These are phyloP conservation scores for Ennomos quercinarius DNA, from an alignment of 2,888 invertebrate genomes.

Conservation along the genomic window DNA sequence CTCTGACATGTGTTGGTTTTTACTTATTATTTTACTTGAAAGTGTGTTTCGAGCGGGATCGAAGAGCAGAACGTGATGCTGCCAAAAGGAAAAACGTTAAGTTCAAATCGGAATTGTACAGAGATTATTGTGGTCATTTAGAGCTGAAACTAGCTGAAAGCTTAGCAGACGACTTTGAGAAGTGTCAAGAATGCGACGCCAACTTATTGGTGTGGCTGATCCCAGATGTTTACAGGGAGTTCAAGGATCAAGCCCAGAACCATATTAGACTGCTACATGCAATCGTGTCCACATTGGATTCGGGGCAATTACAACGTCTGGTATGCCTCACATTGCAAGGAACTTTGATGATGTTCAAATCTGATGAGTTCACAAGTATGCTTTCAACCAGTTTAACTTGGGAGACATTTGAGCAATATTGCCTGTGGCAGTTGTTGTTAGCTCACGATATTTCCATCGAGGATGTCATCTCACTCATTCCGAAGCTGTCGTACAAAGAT, in stretches of 20 bases:
- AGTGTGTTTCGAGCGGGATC: slow-evolving; percentile 87
- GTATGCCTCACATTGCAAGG: slow-evolving; percentile 96
- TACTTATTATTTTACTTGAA: slow-evolving; percentile 95
- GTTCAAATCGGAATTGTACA: slow-evolving; percentile 94
- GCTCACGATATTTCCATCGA: slow-evolving; percentile 98
- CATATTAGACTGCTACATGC: slow-evolving; percentile 95
- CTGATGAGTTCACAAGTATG: slow-evolving; percentile 90
- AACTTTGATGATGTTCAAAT: slow-evolving; percentile 92
- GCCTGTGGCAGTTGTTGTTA: slow-evolving; percentile 97
- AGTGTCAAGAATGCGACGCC: slow-evolving; percentile 95
- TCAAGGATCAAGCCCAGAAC: slow-evolving; percentile 94
- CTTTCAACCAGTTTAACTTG: slow-evolving; percentile 94
- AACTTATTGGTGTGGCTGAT: slow-evolving; percentile 96
- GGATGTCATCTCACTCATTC: slow-evolving; percentile 91
- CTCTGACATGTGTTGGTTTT: slow-evolving; percentile 92
- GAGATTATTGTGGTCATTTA: slow-evolving; percentile 93
- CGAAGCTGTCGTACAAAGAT: slow-evolving; percentile 91
- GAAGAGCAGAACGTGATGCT: slow-evolving; percentile 74
- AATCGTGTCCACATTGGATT: slow-evolving; percentile 96
- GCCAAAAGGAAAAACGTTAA: slow-evolving; percentile 86
- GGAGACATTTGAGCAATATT: slow-evolving; percentile 99
- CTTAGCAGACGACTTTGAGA: slow-evolving; percentile 93
- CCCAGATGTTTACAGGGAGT: slow-evolving; percentile 96
- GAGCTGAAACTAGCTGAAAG: slow-evolving; percentile 91
- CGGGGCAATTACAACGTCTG: slow-evolving; percentile 94